Percentiles rank a stretch among this genome's conserved stretches.
Conservation (phyloP, 2,797 vertebrate species). For the Amniataba percoides region DNA sequence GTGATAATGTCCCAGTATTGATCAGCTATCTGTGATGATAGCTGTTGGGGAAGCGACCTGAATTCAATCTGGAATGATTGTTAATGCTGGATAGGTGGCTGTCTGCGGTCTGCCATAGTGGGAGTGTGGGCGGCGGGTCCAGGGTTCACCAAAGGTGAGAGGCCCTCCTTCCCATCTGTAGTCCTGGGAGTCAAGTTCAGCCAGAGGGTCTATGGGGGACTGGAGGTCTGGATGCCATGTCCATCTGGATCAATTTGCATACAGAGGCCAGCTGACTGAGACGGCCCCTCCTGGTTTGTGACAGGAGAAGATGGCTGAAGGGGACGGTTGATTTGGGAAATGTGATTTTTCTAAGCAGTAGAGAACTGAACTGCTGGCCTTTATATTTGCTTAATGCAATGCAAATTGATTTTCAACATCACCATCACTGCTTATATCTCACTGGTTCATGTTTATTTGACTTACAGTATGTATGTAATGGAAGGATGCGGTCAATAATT, state of each 20-base stretch:
- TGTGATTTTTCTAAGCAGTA: constrained; percentile 80
- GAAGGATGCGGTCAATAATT: constrained; percentile 51
- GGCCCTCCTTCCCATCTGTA: constrained; percentile 83
- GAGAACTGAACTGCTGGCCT: constrained; percentile 69
- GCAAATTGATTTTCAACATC: constrained; percentile 81
- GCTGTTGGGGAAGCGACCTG: constrained; percentile 75
- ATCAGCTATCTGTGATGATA: constrained; percentile 81
- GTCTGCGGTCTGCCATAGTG: constrained; percentile 30
- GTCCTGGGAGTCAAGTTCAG: constrained; percentile 88
- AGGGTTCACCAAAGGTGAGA: constrained; percentile 83
- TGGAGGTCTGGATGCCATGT: constrained; percentile 79
- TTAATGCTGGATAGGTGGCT: constrained; percentile 67
- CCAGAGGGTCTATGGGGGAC: constrained; percentile 79
- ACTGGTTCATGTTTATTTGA: constrained; percentile 75
- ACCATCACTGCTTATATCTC: constrained; percentile 67
- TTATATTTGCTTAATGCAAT: constrained; percentile 77
- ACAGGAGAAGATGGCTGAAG: constrained; percentile 59
- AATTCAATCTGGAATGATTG: constrained; percentile 77
- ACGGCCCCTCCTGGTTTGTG: constrained; percentile 61
- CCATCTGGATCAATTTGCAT: constrained; percentile 88
- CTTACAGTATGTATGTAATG: constrained; percentile 55
- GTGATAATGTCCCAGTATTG: constrained; percentile 83
- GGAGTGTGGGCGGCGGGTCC: constrained; percentile 54
- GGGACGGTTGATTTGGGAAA: constrained; percentile 78
- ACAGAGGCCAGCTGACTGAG: constrained; percentile 78